Evolutionary conservation across 2,113 vertebrate species (phyloP), one percentile per base, ranked within the genome.

Genomic region (Sisor rabdophorus): DNA sequence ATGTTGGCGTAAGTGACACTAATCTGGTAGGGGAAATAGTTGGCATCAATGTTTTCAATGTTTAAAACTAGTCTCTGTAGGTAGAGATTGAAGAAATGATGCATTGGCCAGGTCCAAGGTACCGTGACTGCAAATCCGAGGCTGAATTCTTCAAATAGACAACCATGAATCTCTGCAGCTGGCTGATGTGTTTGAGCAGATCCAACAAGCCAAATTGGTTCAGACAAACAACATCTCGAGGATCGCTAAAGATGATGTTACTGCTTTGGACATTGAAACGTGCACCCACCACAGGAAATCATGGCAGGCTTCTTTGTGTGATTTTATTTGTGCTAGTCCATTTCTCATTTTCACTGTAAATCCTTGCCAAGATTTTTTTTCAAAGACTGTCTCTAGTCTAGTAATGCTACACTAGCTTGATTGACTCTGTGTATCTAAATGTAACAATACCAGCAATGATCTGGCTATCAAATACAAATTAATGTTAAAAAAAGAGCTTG

Each of bases 401-500:
- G 32, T 16, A 11, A 3, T 64, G 32, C 11, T 13, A 4, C 17
- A 52, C 50, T 65, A 44, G 36, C 36, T 65, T 44, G 61, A 44
- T 65, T 65, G 22, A 44, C 20, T 44, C n/a, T 20, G 36, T 36
- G 2, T 40, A 44, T 20, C 12, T 65, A 44, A 22, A 65, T 65
- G n/a, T 44, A 65, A 24, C n/a, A 2, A 48, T 47, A n/a, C 13
- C n/a, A 24, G 40, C 40, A 67, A 48, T 67, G 40, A 16, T 2
- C 63, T 67, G 7, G 13, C 40, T 47, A 67, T 67, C 63, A 48
- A 48, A 16, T 40, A 48, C 40, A 65, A 67, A 67, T 24, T 30
- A 64, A 4, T 64, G 20, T 64, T 40, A 44, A 61, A 61, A 28
- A 32, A 17, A 32, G 19, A n/a, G 60, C 20, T 36, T 36, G 15